Percentiles rank a stretch among this genome's conserved stretches.
These are phyloP conservation scores for Psilanteris sp. DNA, from an alignment of 1,140 invertebrate genomes.

Conservation along the genomic window DNA sequence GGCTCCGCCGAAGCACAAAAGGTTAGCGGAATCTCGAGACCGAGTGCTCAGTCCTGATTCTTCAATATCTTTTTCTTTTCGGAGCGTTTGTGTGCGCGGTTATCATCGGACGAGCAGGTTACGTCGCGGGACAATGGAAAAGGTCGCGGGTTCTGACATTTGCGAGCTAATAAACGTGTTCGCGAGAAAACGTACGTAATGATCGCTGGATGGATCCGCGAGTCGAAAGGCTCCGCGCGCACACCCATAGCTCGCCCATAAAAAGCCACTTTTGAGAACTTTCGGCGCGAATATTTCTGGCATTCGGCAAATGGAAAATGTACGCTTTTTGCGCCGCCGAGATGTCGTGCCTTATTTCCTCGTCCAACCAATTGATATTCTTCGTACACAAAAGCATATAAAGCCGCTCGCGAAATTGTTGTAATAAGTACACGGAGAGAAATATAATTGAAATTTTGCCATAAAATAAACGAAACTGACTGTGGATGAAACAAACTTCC, in stretches of 20 bases:
- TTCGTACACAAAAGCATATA: too few relatives aligned
- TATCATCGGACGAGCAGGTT: constrained; percentile 50
- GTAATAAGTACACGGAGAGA: too few relatives aligned
- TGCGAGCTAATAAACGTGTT: constrained; percentile 65
- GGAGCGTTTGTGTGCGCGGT: background rate
- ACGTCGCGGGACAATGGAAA: constrained; percentile 65
- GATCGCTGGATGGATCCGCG: constrained; percentile 55
- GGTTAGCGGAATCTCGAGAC: constrained; percentile 39
- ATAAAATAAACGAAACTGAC: too few relatives aligned
- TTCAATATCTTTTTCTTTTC: constrained; percentile 26
- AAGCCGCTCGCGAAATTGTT: too few relatives aligned
- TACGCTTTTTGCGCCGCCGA: too few relatives aligned
- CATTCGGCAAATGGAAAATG: too few relatives aligned
- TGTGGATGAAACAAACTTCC: too few relatives aligned
- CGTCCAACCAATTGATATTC: too few relatives aligned
- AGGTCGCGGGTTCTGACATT: constrained; percentile 66
- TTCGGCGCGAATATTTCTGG: background rate
- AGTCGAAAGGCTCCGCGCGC: constrained; percentile 30
- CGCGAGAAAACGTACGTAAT: constrained; percentile 61
- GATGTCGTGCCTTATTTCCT: too few relatives aligned
- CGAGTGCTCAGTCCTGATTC: constrained; percentile 13
- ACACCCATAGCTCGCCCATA: constrained; percentile 22
- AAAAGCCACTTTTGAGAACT: constrained; percentile 27
- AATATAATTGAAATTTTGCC: too few relatives aligned
- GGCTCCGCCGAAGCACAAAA: constrained; percentile 34